These are phyloP conservation scores for Xylophagus ater DNA, from an alignment of 2,888 invertebrate genomes.

Conservation along the genomic window DNA sequence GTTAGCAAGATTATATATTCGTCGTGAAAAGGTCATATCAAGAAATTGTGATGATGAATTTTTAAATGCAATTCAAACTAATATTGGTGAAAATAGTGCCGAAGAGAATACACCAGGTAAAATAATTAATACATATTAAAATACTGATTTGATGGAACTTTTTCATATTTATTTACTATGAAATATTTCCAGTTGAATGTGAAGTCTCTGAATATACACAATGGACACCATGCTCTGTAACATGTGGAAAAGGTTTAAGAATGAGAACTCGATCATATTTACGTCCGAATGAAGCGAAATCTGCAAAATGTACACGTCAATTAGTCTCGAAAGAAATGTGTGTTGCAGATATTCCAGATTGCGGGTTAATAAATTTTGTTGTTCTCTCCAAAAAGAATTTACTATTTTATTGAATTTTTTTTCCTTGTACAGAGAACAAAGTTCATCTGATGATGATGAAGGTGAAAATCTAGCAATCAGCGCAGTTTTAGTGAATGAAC, in stretches of 20 bases:
- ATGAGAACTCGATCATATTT: constrained; percentile 65
- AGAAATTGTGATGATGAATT: constrained; percentile 60
- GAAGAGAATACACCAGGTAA: too few species aligned
- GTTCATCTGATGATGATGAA: constrained; percentile 30
- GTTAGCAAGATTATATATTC: constrained; percentile 70
- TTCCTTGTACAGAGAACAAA: constrained; percentile 1
- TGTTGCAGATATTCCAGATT: constrained; percentile 61
- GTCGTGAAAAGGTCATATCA: constrained; percentile 60
- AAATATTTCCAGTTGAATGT: constrained; percentile 69
- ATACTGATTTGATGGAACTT: too few species aligned
- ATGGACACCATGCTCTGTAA: constrained; percentile 75
- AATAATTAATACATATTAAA: too few species aligned
- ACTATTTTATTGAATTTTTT: neutral
- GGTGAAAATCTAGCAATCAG: constrained; percentile 35
- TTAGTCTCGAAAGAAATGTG: constrained; percentile 86
- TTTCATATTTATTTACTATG: too few species aligned
- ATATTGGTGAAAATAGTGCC: constrained; percentile 57
- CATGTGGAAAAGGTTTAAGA: constrained; percentile 78
- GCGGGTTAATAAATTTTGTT: constrained; percentile 44
- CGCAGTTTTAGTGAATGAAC: constrained; percentile 28
- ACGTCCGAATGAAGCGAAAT: constrained; percentile 56
- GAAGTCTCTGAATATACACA: constrained; percentile 59
- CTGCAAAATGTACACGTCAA: constrained; percentile 59
- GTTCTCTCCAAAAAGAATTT: neutral
- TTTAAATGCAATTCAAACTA: constrained; percentile 46